phyloP scores from a whole-genome alignment of 1,140 invertebrate genomes.

The Sitophilus oryzae region DNA sequence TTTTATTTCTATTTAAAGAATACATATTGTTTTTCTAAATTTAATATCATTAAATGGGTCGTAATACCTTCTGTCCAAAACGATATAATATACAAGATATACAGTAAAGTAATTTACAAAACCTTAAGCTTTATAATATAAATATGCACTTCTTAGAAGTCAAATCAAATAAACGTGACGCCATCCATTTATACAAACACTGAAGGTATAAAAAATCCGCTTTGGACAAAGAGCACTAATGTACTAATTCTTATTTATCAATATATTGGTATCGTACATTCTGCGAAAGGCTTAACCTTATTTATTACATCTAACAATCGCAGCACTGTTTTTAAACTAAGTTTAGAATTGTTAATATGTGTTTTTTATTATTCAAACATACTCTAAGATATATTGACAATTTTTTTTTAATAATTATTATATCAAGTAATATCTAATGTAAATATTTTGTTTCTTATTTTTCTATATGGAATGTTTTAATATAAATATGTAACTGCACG shows the following conservation, averaged over 20 bases:
- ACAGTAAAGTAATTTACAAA: slow-evolving; percentile 29
- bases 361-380: slow-evolving; percentile 31
- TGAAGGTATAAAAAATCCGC: slow-evolving; percentile 30
- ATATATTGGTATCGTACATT: slow-evolving; percentile 34
- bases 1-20: slow-evolving; percentile 46
- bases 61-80: slow-evolving; percentile 44
- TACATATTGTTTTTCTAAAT: slow-evolving; percentile 46
- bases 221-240: slow-evolving; percentile 39
- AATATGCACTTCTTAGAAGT: slow-evolving; percentile 37
- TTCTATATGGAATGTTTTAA: slow-evolving; percentile 41
- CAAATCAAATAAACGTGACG: slow-evolving; percentile 25
- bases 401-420: slow-evolving; percentile 30
- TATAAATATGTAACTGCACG: slow-evolving; percentile 37
- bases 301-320: slow-evolving; percentile 40
- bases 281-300: slow-evolving; percentile 43
- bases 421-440: slow-evolving; percentile 32
- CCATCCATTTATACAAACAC: slow-evolving; percentile 33
- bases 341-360: slow-evolving; percentile 41
- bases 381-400: slow-evolving; percentile 38
- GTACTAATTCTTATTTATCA: slow-evolving; percentile 35
- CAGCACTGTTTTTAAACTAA: slow-evolving; percentile 37
- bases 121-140: slow-evolving; percentile 25
- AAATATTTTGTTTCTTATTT: slow-evolving; percentile 32
- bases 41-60: slow-evolving; percentile 44
- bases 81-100: slow-evolving; percentile 30